Conservation (phyloP, 2,113 vertebrate genomes). For the Aptenodytes forsteri region DNA sequence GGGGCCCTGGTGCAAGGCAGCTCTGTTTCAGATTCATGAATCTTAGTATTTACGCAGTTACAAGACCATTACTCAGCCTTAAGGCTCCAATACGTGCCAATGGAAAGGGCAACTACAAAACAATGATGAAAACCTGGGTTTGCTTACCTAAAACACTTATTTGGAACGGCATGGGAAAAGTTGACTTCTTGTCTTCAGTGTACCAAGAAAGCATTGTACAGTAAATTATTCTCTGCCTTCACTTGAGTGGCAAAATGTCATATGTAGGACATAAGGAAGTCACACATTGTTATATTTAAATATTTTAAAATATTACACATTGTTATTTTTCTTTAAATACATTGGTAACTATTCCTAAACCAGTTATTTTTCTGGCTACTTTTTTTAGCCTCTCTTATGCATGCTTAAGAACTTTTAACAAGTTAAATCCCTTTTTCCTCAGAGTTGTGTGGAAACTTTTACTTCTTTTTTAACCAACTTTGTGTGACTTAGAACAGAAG, state of each 20-base stretch:
- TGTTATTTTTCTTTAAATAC: neutral
- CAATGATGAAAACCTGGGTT: neutral
- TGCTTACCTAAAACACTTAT: neutral
- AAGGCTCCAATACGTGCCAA: neutral
- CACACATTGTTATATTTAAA: neutral
- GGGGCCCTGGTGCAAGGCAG: neutral
- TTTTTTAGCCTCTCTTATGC: accelerated
- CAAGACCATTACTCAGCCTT: neutral
- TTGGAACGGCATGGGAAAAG: neutral
- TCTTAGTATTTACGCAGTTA: neutral
- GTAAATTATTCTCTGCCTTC: neutral
- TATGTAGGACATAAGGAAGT: neutral
- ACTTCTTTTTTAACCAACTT: neutral
- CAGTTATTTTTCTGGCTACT: neutral
- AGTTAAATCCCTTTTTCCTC: neutral
- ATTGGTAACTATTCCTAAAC: neutral
- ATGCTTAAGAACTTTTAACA: neutral
- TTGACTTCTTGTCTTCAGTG: neutral
- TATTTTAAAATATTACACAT: neutral
- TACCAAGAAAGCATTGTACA: neutral
- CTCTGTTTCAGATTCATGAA: neutral
- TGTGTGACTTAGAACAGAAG: neutral
- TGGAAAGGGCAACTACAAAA: neutral
- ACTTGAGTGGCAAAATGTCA: neutral
- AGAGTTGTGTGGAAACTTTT: neutral